Evolutionary conservation across 2,797 vertebrate species (phyloP).

Genomic region (Aselliscus stoliczkanus): DNA sequence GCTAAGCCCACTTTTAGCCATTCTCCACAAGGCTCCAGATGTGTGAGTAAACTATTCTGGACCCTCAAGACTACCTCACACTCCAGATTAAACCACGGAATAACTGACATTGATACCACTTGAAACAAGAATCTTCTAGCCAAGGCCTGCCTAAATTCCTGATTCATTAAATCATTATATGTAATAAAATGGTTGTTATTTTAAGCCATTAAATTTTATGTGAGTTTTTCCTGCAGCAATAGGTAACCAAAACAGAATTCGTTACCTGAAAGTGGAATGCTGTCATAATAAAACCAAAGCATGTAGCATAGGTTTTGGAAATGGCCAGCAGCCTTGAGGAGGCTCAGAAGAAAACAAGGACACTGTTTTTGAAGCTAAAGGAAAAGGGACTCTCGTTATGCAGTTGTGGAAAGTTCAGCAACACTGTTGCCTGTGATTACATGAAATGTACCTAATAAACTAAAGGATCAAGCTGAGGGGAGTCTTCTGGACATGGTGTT

Average conservation of each 20-base stretch:
- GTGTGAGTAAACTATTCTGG: background rate
- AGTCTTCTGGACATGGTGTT: background rate
- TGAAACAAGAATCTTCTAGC: background rate
- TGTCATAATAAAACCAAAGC: background rate
- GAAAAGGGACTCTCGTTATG: background rate
- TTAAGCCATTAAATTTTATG: background rate
- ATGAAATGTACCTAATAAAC: background rate
- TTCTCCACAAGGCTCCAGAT: background rate
- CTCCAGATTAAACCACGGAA: background rate
- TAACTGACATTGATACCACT: background rate
- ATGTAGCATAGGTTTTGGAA: background rate
- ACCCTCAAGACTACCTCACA: background rate
- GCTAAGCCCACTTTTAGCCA: background rate
- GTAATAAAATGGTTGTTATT: background rate
- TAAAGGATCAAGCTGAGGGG: background rate
- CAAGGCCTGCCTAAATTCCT: background rate
- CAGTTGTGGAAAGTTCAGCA: background rate
- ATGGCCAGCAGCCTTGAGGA: background rate
- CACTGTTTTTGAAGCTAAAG: background rate
- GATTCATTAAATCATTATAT: background rate
- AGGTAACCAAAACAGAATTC: background rate
- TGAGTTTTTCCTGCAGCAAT: background rate
- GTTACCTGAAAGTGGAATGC: background rate
- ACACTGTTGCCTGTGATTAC: background rate
- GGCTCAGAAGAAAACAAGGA: background rate